Base-by-base conservation (phyloP, 2,113 vertebrate genomes). In the Sapajus apella region DNA sequence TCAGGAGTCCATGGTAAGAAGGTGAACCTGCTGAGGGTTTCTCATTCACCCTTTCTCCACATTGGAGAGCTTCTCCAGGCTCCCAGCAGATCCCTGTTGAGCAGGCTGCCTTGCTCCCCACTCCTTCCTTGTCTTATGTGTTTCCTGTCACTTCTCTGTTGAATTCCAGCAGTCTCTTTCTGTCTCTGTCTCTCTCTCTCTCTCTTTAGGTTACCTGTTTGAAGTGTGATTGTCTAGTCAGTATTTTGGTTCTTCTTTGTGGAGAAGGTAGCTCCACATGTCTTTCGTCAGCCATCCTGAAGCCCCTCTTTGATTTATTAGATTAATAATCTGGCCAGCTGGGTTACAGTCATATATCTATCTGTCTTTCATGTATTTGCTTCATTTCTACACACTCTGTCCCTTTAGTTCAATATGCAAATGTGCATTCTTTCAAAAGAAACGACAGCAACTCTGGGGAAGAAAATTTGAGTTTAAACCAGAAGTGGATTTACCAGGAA, bases 381-480 rank as follows among this genome's bases (percentile, higher is more conserved):
- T 4, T 7, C 13, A 81, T 83, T 90, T 61, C 86, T 82, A 43
- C 43, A 91, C 85, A 61, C 50, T 43, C 27, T 14, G 79, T 90
- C 58, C 56, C 58, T 92, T 77, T 37, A 45, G 16, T 93, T 93
- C 73, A 86, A 88, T 72, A 93, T 40, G 61, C 16, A 87, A 90
- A 84, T 30, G 3, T 21, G 40, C 2, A 52, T 30, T 40, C 56
- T 86, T 88, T 72, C 30, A 10, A 73, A 87, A 61, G 68, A 84
- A 91, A 75, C 7, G 58, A 50, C 12, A 50, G 50, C 25, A 72
- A 40, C 35, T 72, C 58, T 47, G 5, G n/a, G 72, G 56, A 45
- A 91, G 75, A 97, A 91, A 85, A 70, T 18, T n/a, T 52, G 45
- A 61, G 27, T 87, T 87, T 87, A 92, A 89, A 45, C 35, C 30